Evolutionary conservation across 92 coral and sea anemone genomes (phyloP), one percentile per base, ranked within the genome.

Genomic region (Montipora capitata): DNA sequence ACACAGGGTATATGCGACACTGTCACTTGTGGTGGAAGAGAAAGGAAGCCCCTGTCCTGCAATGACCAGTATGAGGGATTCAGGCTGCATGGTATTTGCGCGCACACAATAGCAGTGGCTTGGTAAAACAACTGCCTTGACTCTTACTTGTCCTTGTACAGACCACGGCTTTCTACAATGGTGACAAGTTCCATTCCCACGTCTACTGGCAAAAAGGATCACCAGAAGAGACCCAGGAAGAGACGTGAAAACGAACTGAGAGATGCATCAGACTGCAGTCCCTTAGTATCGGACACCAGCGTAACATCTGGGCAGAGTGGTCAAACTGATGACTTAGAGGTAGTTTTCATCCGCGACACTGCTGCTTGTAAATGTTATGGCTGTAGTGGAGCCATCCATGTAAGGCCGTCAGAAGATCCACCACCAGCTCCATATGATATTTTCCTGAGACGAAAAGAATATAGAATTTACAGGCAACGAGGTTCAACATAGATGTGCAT

Each of bases 311-410:
- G 35, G 35, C 35, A 27, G 35, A 27, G 35, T 27, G 8, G 51
- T 45, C 7, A 5, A 45, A 39, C 38, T 14, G 75, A 45, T 44
- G 48, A 67, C n/a, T 40, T 43, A 38, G 85, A 81, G 49, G 42
- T 68, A 8, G 85, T 81, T 9, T 81, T 81, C 64, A 66, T 81
- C 45, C 18, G 61, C 6, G 85, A 81, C 59, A 81, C 85, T 10
- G 58, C 77, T 41, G 85, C 85, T 15, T 45, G 11, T 5, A 81
- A 48, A 39, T 81, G 85, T 52, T 81, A 68, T 81, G 85, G 85
- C 17, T 81, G 85, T 42, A 49, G 27, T 43, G 85, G 61, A 42
- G 17, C 66, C 13, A 63, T 81, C 6, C 61, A 65, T 2, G 14
- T 10, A 49, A 81, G 16, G 64, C 77, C 76, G 2, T 81, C 66